These are phyloP conservation scores for Morpho helenor DNA, from an alignment of 2,888 invertebrate genomes.

Conservation along the genomic window DNA sequence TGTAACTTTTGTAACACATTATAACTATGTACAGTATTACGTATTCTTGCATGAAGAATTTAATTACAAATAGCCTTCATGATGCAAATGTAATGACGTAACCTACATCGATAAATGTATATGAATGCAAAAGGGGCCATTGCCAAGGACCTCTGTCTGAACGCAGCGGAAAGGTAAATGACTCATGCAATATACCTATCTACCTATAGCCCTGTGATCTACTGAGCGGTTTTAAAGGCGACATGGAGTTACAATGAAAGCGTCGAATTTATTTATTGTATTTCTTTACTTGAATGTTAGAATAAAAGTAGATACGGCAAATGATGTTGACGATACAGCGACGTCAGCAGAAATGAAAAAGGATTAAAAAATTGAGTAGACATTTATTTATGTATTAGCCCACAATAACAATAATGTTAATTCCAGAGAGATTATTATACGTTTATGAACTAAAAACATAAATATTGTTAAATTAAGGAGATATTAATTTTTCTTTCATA, in stretches of 20 bases:
- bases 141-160: slow-evolving; percentile 64
- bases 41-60: slow-evolving; percentile 33
- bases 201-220: slow-evolving; percentile 29
- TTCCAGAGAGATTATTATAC: no score
- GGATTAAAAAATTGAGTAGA: no score
- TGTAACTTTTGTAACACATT: background rate
- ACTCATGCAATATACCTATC: slow-evolving; percentile 41
- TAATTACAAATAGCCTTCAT: slow-evolving; percentile 46
- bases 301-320: background rate
- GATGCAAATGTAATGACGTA: slow-evolving; percentile 58
- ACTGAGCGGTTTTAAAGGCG: slow-evolving; percentile 25
- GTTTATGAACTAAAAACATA: no score
- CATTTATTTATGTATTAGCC: no score
- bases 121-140: slow-evolving; percentile 65
- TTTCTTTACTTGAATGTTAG: background rate
- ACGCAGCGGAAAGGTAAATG: slow-evolving; percentile 63
- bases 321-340: no score
- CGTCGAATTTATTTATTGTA: background rate
- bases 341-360: no score
- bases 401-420: no score
- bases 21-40: slow-evolving; percentile 1
- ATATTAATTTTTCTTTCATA: no score
- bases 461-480: no score
- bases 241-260: slow-evolving; percentile 6
- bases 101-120: slow-evolving; percentile 55